These are phyloP conservation scores for Poeciliopsis turrubarensis DNA, from an alignment of 2,113 vertebrate genomes.

Conservation along the genomic window DNA sequence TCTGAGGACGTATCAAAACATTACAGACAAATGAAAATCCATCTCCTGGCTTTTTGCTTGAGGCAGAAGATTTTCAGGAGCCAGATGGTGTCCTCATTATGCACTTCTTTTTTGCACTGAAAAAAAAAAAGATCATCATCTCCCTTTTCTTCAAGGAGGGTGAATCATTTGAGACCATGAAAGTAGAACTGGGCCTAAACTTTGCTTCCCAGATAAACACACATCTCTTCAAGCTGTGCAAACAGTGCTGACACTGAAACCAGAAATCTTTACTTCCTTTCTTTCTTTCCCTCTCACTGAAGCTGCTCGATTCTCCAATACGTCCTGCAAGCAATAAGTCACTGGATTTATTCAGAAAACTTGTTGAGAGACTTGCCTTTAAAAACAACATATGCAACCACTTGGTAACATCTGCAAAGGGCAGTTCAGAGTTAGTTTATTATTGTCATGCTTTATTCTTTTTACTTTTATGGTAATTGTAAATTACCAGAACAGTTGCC, in stretches of 20 bases:
- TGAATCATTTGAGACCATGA: constrained; percentile 14
- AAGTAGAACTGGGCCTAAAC: constrained; percentile 19
- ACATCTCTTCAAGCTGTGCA: constrained; percentile 51
- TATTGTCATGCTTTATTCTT: too few species aligned
- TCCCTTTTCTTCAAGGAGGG: constrained; percentile 4
- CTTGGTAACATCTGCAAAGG: too few species aligned
- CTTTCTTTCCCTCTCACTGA: too few species aligned
- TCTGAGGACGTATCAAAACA: neutral
- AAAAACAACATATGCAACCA: too few species aligned
- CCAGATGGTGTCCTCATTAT: constrained; percentile 56
- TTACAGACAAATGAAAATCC: constrained; percentile 20
- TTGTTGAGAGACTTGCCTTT: too few species aligned
- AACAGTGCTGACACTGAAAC: constrained; percentile 52
- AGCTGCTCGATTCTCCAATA: too few species aligned
- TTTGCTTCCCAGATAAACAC: constrained; percentile 25
- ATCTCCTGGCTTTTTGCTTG: constrained; percentile 30
- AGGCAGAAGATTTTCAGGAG: constrained; percentile 39
- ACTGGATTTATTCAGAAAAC: too few species aligned
- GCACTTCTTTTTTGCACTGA: neutral
- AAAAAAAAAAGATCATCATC: neutral
- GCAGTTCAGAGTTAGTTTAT: too few species aligned
- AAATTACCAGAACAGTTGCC: too few species aligned
- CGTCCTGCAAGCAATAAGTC: too few species aligned
- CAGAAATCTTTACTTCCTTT: constrained; percentile 17
- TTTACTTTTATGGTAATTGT: too few species aligned